Evolutionary conservation across 1,140 invertebrate species (phyloP).

Genomic region (Lasioglossum baleicum): DNA sequence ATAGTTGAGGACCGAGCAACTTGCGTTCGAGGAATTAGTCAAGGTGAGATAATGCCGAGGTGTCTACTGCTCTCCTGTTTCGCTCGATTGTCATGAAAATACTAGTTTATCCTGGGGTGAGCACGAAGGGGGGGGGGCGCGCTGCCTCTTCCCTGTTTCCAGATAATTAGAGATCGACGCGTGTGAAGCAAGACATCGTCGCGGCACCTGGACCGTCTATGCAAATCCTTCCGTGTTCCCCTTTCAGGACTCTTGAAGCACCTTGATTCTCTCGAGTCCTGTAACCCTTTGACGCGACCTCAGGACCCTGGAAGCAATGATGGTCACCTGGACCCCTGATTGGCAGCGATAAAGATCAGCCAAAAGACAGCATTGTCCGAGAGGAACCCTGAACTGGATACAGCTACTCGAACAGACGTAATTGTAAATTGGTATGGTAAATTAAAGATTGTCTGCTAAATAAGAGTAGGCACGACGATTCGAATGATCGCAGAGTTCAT

Average conservation of each 20-base stretch:
- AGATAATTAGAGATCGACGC: constrained; percentile 62
- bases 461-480: too few species aligned
- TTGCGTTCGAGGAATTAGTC: constrained; percentile 49
- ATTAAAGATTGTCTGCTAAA: too few species aligned
- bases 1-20: background rate
- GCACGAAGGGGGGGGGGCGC: too few species aligned
- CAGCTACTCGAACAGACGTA: too few species aligned
- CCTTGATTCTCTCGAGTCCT: background rate
- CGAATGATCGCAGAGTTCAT: too few species aligned
- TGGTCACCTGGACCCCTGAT: too few species aligned
- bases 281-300: background rate
- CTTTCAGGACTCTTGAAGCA: constrained; percentile 3
- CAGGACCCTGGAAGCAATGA: too few species aligned
- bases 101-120: constrained; percentile 66
- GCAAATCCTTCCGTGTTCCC: constrained; percentile 37
- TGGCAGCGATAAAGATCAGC: background rate
- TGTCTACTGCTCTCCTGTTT: background rate
- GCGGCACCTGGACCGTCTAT: constrained; percentile 54
- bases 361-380: too few species aligned
- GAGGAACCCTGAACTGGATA: too few species aligned
- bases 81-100: constrained; percentile 76
- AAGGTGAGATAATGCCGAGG: constrained; percentile 54
- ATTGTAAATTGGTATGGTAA: too few species aligned
- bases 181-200: constrained; percentile 44
- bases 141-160: constrained; percentile 38